phyloP scores from a whole-genome alignment of 2,888 invertebrate genomes.

The Tetragnatha montana region DNA sequence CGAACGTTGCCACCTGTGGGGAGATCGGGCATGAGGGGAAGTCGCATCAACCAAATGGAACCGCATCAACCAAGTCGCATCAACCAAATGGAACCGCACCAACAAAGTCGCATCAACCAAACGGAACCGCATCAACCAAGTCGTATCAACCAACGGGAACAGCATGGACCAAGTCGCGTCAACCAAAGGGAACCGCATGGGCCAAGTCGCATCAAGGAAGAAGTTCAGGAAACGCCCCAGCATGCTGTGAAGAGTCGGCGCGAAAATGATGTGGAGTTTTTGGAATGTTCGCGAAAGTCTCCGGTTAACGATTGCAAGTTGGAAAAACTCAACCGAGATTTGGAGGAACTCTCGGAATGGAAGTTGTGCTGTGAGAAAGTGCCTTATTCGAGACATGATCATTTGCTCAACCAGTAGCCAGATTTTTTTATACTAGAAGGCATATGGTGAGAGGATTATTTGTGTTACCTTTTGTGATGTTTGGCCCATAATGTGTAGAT shows the following conservation, averaged over 20 bases:
- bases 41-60: background rate
- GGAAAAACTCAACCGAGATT: background rate
- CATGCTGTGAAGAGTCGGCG: too few relatives aligned
- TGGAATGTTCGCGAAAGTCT: background rate
- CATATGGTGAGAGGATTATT: too few relatives aligned
- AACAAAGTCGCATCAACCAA: background rate
- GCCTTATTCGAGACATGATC: background rate
- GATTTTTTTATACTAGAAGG: background rate
- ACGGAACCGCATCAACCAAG: background rate
- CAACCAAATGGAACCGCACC: too few relatives aligned
- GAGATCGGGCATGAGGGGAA: background rate
- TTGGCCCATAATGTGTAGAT: too few relatives aligned
- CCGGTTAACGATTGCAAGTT: background rate
- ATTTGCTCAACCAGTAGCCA: background rate
- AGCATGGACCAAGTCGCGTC: too few relatives aligned
- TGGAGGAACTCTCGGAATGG: constrained; percentile 29
- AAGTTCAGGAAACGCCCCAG: background rate
- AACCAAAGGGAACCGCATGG: background rate
- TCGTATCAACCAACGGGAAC: too few relatives aligned
- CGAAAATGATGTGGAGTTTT: too few relatives aligned
- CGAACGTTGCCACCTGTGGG: background rate
- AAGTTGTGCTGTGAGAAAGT: constrained; percentile 16
- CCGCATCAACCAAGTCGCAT: background rate
- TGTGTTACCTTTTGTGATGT: too few relatives aligned
- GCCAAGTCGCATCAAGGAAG: background rate